Evolutionary conservation across 2,113 vertebrate species (phyloP), one percentile per base, ranked within the genome.

Genomic region (Ellobius talpinus): DNA sequence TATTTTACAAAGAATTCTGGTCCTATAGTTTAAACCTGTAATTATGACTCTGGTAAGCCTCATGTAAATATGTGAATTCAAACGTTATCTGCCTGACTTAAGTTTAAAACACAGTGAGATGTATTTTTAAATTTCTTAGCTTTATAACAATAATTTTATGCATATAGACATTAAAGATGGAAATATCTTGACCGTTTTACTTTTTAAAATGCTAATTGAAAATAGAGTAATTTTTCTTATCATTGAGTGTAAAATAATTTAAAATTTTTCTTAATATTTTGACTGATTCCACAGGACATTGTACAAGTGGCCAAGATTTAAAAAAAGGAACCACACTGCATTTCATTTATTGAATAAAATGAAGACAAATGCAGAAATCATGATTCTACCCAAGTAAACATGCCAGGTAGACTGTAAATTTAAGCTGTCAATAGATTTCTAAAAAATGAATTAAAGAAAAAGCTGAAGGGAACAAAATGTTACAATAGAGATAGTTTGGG

Each of bases 361-460:
- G 39, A 36, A 58, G 63, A 87, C 19, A 95, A 74, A 91, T 82
- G 36, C 63, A 95, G 70, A 95, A 96, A 93, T 96, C 86, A 74
- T 36, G 29, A 92, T 90, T 96, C 85, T 9, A 61, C 21, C 10
- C 21, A 87, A 68, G 85, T 91, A 93, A 90, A 66, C 21, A 79
- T 72, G 31, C 47, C 72, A 95, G 87, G 39, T 79, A 90, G 73
- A 76, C 7, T 36, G 5, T 68, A 94, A 91, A 94, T 78, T 93
- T 93, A 77, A 91, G 50, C 39, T 82, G 16, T 89, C 68, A 94
- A 90, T 72, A 86, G 61, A 87, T 66, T 86, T 95, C 87, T 36
- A 58, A n/a, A 81, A 88, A 89, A 70, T 19, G 70, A 97, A 94
- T 85, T 86, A 86, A 94, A 91, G 82, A 81, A 92, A 88, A 94